Evolutionary conservation across 2,113 vertebrate genomes (phyloP), one percentile per base, ranked within the genome.

Genomic region (Chiloscyllium plagiosum): DNA sequence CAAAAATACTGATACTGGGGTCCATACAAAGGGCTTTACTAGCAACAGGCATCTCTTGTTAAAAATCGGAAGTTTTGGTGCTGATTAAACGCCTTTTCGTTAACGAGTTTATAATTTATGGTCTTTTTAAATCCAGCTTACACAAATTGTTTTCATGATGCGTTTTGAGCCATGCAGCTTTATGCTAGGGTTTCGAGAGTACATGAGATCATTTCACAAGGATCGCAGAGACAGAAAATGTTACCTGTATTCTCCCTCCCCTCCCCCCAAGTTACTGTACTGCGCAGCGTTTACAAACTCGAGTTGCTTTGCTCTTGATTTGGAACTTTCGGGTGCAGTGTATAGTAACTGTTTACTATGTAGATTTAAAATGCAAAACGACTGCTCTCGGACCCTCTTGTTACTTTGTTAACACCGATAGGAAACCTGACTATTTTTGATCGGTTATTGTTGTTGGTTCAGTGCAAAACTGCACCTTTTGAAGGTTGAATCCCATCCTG

Each of bases 41-140:
- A 93, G 89, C 89, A 93, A 93, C 89, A 93, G 89, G 61, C 89
- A 93, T 68, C 89, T 37, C 33, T 93, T 68, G 89, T 7, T 93
- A 93, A 68, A 47, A 92, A 92, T 92, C 85, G 29, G 29, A 66
- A 93, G 61, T 93, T 93, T 93, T 66, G 89, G 61, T 37, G 61
- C 4, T 66, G 89, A 37, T 93, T 93, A 66, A 66, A 93, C 65
- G 33, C 37, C 37, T 17, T 83, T 83, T 83, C 37, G 19, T 83
- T 22, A 66, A 29, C 10, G 52, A 52, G 50, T 87, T 52, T 29
- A 20, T 19, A 26, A 24, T 29, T 87, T 86, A 50, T 50, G 24
- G 3, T 0, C 6, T 17, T 37, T 80, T 80, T 78, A 37, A 80
- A 80, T 80, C n/a, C 37, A 7, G 37, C 37, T 42, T 83, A 42